Conservation (phyloP, 2,888 invertebrate genomes). For the Opisthograptis luteolata region DNA sequence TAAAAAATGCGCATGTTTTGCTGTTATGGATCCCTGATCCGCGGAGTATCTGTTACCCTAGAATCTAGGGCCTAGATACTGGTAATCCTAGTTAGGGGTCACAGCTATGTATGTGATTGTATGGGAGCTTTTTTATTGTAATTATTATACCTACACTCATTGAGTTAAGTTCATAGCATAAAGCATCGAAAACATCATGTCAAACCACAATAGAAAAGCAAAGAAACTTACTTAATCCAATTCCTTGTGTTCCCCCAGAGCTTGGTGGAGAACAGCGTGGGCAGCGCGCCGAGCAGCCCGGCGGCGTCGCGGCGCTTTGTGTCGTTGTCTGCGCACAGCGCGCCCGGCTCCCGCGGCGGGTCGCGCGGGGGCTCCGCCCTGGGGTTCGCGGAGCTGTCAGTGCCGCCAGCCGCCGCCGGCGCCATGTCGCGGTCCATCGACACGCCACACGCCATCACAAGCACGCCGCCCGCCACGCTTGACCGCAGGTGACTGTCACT, state of each 20-base stretch:
- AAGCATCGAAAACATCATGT: no score
- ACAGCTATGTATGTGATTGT: no score
- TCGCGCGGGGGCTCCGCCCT: slow-evolving; percentile 79
- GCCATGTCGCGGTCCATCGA: slow-evolving; percentile 85
- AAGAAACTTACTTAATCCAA: neutral
- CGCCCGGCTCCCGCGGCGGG: slow-evolving; percentile 67
- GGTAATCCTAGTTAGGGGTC: no score
- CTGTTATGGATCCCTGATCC: no score
- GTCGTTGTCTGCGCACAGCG: slow-evolving; percentile 63
- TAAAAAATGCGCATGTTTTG: no score
- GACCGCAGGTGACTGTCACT: slow-evolving; percentile 83
- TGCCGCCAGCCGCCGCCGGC: slow-evolving; percentile 51
- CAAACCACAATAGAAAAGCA: no score
- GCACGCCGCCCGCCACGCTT: slow-evolving; percentile 70
- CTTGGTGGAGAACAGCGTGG: slow-evolving; percentile 83
- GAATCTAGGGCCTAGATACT: no score
- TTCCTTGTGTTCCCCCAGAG: slow-evolving; percentile 45
- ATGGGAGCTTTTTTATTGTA: no score
- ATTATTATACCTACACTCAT: no score
- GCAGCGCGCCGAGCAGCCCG: slow-evolving; percentile 86
- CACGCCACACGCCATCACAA: slow-evolving; percentile 39
- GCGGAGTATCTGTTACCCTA: no score
- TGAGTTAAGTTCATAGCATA: no score
- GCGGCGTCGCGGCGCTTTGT: slow-evolving; percentile 51
- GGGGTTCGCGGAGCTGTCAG: slow-evolving; percentile 63